Base-by-base conservation (phyloP, 2,888 invertebrate species). In the Chrysolina haemoptera region DNA sequence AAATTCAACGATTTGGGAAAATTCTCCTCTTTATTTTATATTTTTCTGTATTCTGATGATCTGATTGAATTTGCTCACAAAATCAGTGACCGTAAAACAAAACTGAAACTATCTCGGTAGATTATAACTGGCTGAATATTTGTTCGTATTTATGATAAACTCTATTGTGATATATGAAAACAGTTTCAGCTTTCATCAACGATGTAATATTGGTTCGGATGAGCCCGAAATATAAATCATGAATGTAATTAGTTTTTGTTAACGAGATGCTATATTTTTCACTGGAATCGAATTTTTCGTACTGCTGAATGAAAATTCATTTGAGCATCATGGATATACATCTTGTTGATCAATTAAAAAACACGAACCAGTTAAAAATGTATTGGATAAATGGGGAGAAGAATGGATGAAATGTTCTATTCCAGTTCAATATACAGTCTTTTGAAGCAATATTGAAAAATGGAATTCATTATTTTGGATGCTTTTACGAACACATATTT, bases 191-290 rank as follows among this genome's bases (percentile, higher is more conserved):
- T 55, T 55, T 55, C 59, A 35, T 35, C 59, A 59, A 27, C 35
- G 35, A 59, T n/a, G n/a, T 27, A 59, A 59, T 59, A 27, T 59
- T 8, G 9, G 35, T 59, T 8, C 55, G 12, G 10, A 20, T 18
- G 9, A 6, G 55, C 18, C 22, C 11, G 12, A 14, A 18, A 55
- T 35, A n/a, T 27, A 35, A 59, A 59, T 59, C n/a, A 35, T 27
- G n/a, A 9, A n/a, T 8, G 59, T 59, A 27, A 59, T 59, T 35
- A 59, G 59, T 59, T 55, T 55, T 55, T 59, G 22, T 27, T 22
- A 59, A 59, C 59, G 59, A 59, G 35, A 59, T n/a, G n/a, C 59
- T 59, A 59, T 59, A 20, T 35, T n/a, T 59, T 27, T 59, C 59
- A 16, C 59, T 59, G 59, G 3, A 14, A 59, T 59, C n/a, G 59